Evolutionary conservation across 1,140 invertebrate species (phyloP).

Genomic region (Pseudomyrmex concolor): DNA sequence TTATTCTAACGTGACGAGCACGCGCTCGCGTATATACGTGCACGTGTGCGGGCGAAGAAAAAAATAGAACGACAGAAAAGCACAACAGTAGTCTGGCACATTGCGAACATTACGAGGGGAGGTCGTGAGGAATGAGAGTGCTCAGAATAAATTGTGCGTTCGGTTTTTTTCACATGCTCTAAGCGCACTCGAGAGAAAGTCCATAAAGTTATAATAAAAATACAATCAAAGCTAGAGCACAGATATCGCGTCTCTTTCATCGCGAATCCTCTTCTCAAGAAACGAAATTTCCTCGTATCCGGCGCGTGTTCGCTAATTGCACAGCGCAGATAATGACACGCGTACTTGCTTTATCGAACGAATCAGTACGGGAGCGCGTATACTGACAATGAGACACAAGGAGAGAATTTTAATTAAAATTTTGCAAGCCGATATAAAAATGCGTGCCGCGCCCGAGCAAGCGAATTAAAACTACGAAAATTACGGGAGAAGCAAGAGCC

Average conservation of each 20-base stretch:
- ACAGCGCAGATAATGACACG: slow-evolving; percentile 47
- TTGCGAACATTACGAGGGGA: neutral
- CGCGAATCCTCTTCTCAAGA: neutral
- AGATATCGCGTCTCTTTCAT: neutral
- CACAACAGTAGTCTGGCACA: neutral
- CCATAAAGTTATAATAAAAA: neutral
- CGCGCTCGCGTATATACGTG: slow-evolving; percentile 30
- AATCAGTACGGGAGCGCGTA: slow-evolving; percentile 23
- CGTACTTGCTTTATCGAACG: slow-evolving; percentile 61
- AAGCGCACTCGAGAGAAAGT: neutral
- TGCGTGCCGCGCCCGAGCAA: neutral
- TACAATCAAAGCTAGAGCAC: too few relatives aligned
- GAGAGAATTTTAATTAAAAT: slow-evolving; percentile 62
- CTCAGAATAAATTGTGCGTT: slow-evolving; percentile 5
- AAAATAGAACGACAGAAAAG: neutral
- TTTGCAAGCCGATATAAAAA: slow-evolving; percentile 37
- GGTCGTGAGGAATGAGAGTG: neutral
- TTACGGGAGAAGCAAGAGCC: slow-evolving; percentile 6
- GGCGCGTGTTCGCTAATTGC: slow-evolving; percentile 16
- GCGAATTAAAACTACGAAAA: slow-evolving; percentile 53
- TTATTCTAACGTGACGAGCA: slow-evolving; percentile 66
- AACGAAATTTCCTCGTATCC: neutral
- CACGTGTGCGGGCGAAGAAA: neutral
- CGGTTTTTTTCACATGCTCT: neutral
- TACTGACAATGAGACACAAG: neutral